phyloP scores from a whole-genome alignment of 1,140 invertebrate species.

The Anastrepha ludens region DNA sequence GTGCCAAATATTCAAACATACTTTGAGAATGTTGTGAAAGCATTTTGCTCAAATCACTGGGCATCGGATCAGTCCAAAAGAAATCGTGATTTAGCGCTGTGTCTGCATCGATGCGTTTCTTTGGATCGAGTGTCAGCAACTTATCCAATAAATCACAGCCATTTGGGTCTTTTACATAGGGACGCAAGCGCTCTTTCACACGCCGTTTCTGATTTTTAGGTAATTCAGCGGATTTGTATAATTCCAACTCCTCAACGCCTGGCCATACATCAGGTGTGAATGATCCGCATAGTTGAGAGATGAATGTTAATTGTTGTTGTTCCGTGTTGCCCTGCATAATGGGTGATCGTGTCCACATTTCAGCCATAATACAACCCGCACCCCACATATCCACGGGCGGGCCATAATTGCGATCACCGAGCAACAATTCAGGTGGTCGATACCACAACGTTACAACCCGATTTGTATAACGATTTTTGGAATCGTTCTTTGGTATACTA shows the following conservation, averaged over 20 bases:
- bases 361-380: conserved; percentile 99
- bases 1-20: conserved; percentile 97
- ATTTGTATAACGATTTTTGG: conserved; percentile 95
- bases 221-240: conserved; percentile 94
- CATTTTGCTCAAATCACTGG: conserved; percentile 93
- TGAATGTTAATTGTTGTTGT: conserved; percentile 95
- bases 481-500: conserved; percentile 89
- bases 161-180: conserved; percentile 93
- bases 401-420: conserved; percentile 95
- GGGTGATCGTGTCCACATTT: conserved; percentile 97
- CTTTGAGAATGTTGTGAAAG: conserved; percentile 93
- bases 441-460: conserved; percentile 99
- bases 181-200: conserved; percentile 91
- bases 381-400: conserved; percentile 99
- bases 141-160: conserved; percentile 96
- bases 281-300: conserved; percentile 96
- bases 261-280: conserved; percentile 97
- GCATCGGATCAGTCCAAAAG: conserved; percentile 98
- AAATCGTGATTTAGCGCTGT: conserved; percentile 97
- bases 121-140: conserved; percentile 92
- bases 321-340: conserved; percentile 96
- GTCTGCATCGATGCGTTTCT: conserved; percentile 92
- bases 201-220: conserved; percentile 93
- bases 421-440: conserved; percentile 85
- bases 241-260: conserved; percentile 92